Evolutionary conservation across 2,888 invertebrate genomes (phyloP), one percentile per base, ranked within the genome.

Genomic region (Phortica magna): DNA sequence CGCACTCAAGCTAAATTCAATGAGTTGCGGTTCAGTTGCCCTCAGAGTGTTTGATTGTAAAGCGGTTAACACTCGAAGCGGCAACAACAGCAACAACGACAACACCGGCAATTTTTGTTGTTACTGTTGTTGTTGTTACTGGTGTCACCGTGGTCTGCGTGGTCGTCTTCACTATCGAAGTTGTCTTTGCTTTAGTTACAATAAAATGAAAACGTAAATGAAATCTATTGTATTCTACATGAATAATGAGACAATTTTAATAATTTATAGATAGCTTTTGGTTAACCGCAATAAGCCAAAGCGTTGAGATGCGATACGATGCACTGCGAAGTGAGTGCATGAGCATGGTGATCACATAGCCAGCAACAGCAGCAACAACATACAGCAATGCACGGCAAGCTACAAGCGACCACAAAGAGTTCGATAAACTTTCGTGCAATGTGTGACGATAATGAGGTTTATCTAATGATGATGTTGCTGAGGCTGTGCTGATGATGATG

Each of bases 221-320:
- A 87, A 87, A 87, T 85, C 90, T 87, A 89, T 90, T 91, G 89
- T 91, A 86, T 88, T 90, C 86, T 83, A 89, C 88, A 90, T 91
- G 91, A 91, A 91, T 91, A 91, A 91, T 91, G 91, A 91, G 91
- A 91, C 91, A 90, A 85, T 91, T 91, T 90, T 84, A 88, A 88
- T 87, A 90, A 91, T 91, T 91, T 91, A 91, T 90, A 91, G 89
- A 90, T 89, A 90, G 85, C 83, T 87, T 90, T 88, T 79, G 91
- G 90, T 90, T 89, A 88, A 91, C 91, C 90, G 85, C 90, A 90
- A 85, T 87, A 81, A 82, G 83, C 83, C 77, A 78, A 77, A 80
- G 57, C 76, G 70, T 55, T 70, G 68, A 57, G 65, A n/a, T 39
- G 65, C 79, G 82, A 79, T 75, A 75, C 77, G 77, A 76, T 65